These are phyloP conservation scores for Cynocephalus volans DNA, from an alignment of 2,113 vertebrate species.

Conservation along the genomic window DNA sequence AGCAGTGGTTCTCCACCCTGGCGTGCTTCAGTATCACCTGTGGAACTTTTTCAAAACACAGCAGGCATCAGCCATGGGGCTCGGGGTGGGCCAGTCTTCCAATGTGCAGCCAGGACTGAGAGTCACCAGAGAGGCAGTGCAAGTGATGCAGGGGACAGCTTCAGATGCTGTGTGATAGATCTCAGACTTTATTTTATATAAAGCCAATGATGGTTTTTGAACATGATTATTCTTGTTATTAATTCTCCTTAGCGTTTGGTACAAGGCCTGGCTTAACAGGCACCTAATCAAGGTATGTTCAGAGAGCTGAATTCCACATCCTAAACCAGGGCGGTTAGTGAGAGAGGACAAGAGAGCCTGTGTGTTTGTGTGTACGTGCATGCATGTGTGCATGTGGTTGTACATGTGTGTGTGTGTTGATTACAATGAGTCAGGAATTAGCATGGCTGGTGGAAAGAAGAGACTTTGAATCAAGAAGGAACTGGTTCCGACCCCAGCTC, in stretches of 20 bases:
- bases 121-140: neutral
- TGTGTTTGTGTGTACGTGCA: neutral
- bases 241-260: neutral
- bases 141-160: too few species aligned
- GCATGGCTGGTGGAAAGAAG: neutral
- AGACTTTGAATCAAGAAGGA: neutral
- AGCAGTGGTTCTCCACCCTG: neutral
- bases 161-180: neutral
- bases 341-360: neutral
- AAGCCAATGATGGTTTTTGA: neutral
- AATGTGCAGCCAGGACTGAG: neutral
- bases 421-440: neutral
- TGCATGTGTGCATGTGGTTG: neutral
- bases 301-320: neutral
- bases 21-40: neutral
- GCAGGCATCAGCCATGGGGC: neutral
- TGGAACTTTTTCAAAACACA: neutral
- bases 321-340: neutral
- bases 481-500: neutral
- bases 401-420: neutral
- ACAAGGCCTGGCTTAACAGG: neutral
- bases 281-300: neutral
- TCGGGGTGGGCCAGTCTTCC: neutral
- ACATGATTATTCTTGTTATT: neutral
- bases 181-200: neutral